A percentile compares a stretch with the other conserved stretches of the same genome.
Conservation (phyloP, 2,888 invertebrate genomes). For the Agonopterix subpropinquella region DNA sequence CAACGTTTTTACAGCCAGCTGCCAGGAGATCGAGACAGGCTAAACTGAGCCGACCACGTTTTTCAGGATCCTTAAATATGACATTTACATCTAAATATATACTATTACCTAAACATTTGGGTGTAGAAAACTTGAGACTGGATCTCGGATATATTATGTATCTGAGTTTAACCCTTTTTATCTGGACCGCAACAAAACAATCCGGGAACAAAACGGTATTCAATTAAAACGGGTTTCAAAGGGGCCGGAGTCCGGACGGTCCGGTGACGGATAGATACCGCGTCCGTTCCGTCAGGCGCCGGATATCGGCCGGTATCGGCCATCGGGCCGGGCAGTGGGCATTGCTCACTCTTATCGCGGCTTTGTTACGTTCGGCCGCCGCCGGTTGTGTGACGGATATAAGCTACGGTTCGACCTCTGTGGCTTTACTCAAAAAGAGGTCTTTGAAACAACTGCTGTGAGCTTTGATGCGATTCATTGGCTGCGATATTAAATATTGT, state of each 20-base stretch:
- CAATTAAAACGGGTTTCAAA: conserved; percentile 1
- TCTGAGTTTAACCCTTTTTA: not conserved
- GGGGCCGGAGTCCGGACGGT: not conserved
- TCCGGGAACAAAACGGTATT: not conserved
- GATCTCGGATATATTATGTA: too few relatives aligned
- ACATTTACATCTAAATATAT: too few relatives aligned
- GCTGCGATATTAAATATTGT: not conserved
- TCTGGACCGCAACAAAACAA: not conserved
- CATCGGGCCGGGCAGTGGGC: not conserved
- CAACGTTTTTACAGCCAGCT: too few relatives aligned
- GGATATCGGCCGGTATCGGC: not conserved
- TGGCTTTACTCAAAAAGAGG: too few relatives aligned
- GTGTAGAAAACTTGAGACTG: too few relatives aligned
- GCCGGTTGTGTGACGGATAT: not conserved
- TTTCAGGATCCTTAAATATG: too few relatives aligned
- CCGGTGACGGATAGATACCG: not conserved
- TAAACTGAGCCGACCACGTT: too few relatives aligned
- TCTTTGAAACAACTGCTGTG: too few relatives aligned
- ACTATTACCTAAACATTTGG: too few relatives aligned
- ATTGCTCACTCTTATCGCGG: conserved; percentile 6
- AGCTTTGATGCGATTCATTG: too few relatives aligned
- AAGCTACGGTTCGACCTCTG: too few relatives aligned
- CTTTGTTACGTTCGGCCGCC: conserved; percentile 34
- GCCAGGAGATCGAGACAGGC: too few relatives aligned
- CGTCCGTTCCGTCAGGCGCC: not conserved